These are phyloP conservation scores for Orchestia grillus DNA, from an alignment of 1,140 invertebrate species.

Conservation along the genomic window DNA sequence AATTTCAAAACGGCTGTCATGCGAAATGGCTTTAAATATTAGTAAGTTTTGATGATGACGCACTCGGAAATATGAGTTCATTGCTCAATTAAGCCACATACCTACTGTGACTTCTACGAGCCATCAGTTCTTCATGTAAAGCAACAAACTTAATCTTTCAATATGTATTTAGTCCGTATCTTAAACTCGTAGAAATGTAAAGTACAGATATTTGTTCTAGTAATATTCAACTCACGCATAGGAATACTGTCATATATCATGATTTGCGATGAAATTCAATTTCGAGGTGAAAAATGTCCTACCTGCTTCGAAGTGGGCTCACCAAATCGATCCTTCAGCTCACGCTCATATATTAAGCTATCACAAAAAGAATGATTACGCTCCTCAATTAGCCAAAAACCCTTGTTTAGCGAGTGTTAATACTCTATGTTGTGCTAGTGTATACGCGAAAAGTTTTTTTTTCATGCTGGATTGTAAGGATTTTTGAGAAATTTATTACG, in stretches of 20 bases:
- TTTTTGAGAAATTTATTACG: not conserved
- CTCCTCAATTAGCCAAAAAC: not conserved
- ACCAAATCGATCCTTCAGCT: not conserved
- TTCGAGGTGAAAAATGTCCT: not conserved
- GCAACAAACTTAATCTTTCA: not conserved
- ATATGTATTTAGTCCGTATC: not conserved
- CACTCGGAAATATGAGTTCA: not conserved
- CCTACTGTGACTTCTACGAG: not conserved
- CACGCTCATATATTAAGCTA: not conserved
- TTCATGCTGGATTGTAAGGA: not conserved
- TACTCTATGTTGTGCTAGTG: not conserved
- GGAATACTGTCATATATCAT: not conserved
- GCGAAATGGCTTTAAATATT: not conserved
- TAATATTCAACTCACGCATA: not conserved
- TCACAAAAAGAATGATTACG: not conserved
- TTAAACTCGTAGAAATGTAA: not conserved
- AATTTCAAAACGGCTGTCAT: not conserved
- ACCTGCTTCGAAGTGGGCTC: not conserved
- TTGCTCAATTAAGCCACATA: not conserved
- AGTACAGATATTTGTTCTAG: not conserved
- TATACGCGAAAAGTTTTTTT: not conserved
- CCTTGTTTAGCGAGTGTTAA: not conserved
- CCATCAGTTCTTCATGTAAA: not conserved
- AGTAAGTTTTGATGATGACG: not conserved
- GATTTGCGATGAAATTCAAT: not conserved